These are phyloP conservation scores for Metacarcinus magister DNA, from an alignment of 2,888 invertebrate genomes.

Conservation along the genomic window DNA sequence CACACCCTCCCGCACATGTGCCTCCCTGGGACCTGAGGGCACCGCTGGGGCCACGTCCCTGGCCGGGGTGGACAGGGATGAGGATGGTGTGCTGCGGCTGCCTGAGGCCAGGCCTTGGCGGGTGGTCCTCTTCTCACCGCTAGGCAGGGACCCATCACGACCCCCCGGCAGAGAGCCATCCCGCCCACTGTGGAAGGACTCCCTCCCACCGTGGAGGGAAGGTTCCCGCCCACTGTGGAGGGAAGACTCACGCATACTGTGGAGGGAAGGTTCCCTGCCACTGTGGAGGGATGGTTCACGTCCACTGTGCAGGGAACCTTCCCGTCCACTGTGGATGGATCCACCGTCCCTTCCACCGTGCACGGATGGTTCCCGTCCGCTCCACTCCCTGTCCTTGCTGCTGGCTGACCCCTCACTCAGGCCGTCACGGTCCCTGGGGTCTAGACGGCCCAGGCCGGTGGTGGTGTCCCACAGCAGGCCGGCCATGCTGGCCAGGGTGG, in stretches of 20 bases:
- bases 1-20: slow-evolving; percentile 54
- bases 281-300: slow-evolving; percentile 74
- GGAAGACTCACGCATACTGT: slow-evolving; percentile 59
- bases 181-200: slow-evolving; percentile 66
- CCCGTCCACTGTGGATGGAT: slow-evolving; percentile 76
- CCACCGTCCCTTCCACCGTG: slow-evolving; percentile 72
- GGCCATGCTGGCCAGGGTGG: slow-evolving; percentile 92
- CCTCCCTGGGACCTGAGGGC: slow-evolving; percentile 39
- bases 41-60: slow-evolving; percentile 61
- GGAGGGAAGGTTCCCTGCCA: slow-evolving; percentile 70
- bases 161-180: slow-evolving; percentile 42
- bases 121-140: slow-evolving; percentile 44
- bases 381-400: slow-evolving; percentile 77
- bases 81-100: slow-evolving; percentile 72
- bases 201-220: slow-evolving; percentile 2
- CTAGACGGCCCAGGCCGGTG: slow-evolving; percentile 70
- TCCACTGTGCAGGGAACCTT: slow-evolving; percentile 75
- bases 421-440: slow-evolving; percentile 74
- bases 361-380: slow-evolving; percentile 68
- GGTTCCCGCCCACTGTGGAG: slow-evolving; percentile 64
- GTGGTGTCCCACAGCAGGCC: slow-evolving; percentile 86
- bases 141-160: slow-evolving; percentile 51
- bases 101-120: slow-evolving; percentile 63
- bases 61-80: slow-evolving; percentile 74
- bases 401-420: slow-evolving; percentile 75